These are phyloP conservation scores for Dicaeum eximium DNA, from an alignment of 2,113 vertebrate species.

Conservation along the genomic window DNA sequence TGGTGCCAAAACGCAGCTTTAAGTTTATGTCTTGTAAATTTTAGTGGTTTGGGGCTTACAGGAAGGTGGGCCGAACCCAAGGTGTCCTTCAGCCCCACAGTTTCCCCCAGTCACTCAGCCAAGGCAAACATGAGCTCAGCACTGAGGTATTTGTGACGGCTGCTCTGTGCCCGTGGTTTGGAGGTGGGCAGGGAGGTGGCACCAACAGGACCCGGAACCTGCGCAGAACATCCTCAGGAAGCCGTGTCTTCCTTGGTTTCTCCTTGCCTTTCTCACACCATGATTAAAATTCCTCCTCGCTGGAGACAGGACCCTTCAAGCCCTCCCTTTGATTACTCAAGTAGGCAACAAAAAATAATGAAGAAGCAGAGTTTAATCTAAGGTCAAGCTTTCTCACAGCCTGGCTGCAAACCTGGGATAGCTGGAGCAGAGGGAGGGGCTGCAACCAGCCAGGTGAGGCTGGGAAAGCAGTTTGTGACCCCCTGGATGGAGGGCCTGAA, in stretches of 20 bases:
- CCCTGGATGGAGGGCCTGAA: not conserved
- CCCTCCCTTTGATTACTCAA: not conserved
- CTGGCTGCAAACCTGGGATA: not conserved
- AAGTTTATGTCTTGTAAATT: not conserved
- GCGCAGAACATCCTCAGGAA: accelerated
- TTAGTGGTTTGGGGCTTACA: not conserved
- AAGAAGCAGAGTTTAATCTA: not conserved
- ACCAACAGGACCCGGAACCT: not conserved
- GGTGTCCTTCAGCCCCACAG: not conserved
- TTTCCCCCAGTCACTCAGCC: not conserved
- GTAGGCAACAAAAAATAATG: not conserved
- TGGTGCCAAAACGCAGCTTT: not conserved
- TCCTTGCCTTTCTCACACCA: not conserved
- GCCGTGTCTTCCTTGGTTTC: accelerated
- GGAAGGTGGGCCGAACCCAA: not conserved
- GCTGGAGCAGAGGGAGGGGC: not conserved
- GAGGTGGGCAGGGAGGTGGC: not conserved
- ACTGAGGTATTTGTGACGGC: not conserved
- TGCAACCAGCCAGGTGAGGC: accelerated
- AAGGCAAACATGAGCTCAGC: constrained; percentile 52
- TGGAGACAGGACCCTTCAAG: accelerated
- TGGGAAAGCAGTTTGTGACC: not conserved
- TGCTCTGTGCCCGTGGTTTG: not conserved
- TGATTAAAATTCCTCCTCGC: not conserved
- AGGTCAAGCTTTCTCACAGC: not conserved